Conservation (phyloP, 2,113 vertebrate genomes). For the Hyperopisus bebe region DNA sequence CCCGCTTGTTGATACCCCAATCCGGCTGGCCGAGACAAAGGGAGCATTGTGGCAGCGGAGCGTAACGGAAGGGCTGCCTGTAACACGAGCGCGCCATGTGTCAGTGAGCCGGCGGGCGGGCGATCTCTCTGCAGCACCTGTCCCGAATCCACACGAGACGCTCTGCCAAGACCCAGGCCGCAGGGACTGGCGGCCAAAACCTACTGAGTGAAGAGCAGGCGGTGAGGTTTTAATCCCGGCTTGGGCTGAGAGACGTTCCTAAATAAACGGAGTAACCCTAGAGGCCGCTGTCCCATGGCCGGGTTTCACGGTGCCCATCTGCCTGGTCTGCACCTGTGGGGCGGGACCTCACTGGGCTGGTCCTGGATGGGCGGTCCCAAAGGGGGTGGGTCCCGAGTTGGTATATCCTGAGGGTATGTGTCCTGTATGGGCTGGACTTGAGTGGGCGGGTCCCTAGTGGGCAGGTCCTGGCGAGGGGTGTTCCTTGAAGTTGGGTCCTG, state of each 20-base stretch:
- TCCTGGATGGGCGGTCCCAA: background rate
- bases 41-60: background rate
- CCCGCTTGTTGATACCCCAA: background rate
- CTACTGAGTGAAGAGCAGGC: background rate
- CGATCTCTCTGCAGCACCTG: background rate
- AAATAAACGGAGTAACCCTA: slow-evolving; percentile 12
- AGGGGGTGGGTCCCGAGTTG: background rate
- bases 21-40: background rate
- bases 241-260: background rate
- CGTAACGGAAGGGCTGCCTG: background rate
- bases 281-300: background rate
- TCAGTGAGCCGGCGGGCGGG: background rate
- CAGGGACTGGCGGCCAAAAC: background rate
- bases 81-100: background rate
- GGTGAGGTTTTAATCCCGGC: background rate
- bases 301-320: background rate
- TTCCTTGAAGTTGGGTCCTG: no score
- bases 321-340: background rate
- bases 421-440: background rate
- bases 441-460: no score
- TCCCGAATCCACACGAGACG: background rate
- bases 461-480: no score
- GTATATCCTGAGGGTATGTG: background rate
- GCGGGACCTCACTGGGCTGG: background rate
- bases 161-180: background rate